Percentiles rank a stretch among this genome's conserved stretches.
Conservation (phyloP, 2,113 vertebrate species). For the Anser cygnoides region DNA sequence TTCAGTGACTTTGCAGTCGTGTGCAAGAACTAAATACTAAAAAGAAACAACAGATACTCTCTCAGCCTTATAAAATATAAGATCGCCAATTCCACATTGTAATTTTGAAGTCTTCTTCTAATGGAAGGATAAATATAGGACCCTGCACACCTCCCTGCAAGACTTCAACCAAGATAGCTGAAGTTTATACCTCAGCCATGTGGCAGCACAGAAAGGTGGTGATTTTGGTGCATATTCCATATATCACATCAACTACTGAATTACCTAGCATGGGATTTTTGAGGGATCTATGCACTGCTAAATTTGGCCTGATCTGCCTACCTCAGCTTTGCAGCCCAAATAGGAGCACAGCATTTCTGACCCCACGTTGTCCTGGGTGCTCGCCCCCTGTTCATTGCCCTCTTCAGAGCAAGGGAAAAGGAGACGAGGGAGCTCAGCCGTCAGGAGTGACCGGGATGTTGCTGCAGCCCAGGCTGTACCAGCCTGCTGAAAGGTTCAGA, state of each 20-base stretch:
- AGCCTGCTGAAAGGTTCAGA: background rate
- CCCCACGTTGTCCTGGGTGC: background rate
- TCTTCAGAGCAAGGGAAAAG: background rate
- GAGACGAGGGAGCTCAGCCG: accelerated
- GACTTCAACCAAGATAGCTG: background rate
- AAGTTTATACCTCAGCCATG: no score
- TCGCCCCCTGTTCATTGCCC: background rate
- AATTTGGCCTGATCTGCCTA: background rate
- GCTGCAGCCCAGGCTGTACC: background rate
- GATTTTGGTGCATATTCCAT: background rate
- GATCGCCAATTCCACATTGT: accelerated
- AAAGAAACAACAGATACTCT: background rate
- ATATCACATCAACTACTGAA: background rate
- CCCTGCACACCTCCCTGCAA: background rate
- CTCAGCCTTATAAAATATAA: accelerated
- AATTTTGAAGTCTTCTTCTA: background rate
- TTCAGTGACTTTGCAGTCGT: background rate
- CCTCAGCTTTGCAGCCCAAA: background rate
- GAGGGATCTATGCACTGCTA: background rate
- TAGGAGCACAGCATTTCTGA: accelerated
- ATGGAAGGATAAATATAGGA: background rate
- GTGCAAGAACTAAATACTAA: background rate
- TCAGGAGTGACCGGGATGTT: accelerated
- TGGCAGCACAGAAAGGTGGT: background rate
- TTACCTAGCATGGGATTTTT: background rate